These are phyloP conservation scores for Lutraria rhynchaena DNA, from an alignment of 1,140 invertebrate species.

Conservation along the genomic window DNA sequence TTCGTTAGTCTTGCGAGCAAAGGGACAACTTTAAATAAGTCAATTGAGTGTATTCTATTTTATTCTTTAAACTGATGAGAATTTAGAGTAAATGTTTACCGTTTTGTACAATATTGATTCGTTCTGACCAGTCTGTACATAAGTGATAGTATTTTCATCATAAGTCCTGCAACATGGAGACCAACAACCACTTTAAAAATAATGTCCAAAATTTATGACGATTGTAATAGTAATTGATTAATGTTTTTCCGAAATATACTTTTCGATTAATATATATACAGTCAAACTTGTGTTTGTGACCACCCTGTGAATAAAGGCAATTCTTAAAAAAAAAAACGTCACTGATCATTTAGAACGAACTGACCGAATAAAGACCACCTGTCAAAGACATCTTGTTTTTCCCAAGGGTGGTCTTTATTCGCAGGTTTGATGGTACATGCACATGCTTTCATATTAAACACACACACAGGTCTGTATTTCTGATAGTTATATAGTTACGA, in stretches of 20 bases:
- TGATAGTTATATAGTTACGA: too few species aligned
- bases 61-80: too few species aligned
- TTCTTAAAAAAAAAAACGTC: neutral
- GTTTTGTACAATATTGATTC: constrained; percentile 73
- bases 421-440: too few species aligned
- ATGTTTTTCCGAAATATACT: neutral
- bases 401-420: too few species aligned
- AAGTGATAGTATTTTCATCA: constrained; percentile 67
- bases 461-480: too few species aligned
- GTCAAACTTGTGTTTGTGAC: neutral
- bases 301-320: neutral
- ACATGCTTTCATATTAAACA: too few species aligned
- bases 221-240: neutral
- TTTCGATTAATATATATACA: neutral
- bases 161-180: constrained; percentile 58
- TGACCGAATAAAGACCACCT: too few species aligned
- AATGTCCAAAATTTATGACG: neutral
- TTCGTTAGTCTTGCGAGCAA: too few species aligned
- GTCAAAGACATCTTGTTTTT: too few species aligned
- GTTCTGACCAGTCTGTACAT: constrained; percentile 69
- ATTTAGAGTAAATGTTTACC: constrained; percentile 66
- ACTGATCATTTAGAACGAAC: neutral
- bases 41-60: too few species aligned
- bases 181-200: neutral
- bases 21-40: too few species aligned